Evolutionary conservation across 2,888 invertebrate genomes (phyloP).

Genomic region (Drosophila neonasuta): DNA sequence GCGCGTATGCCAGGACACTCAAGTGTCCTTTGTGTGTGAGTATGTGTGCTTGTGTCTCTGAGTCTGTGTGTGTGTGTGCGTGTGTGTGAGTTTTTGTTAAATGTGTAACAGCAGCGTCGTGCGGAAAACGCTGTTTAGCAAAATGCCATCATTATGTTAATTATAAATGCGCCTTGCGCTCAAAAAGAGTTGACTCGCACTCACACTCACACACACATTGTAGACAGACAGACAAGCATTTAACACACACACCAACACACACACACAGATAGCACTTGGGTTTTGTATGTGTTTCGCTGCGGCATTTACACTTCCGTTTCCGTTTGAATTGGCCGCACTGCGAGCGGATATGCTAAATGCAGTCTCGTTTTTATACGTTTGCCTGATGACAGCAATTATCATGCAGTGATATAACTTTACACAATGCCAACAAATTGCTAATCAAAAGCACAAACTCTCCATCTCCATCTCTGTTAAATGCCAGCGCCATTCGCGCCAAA

Average conservation of each 20-base stretch:
- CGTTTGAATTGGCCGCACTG: constrained; percentile 52
- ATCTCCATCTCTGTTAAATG: constrained; percentile 14
- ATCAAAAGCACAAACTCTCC: constrained; percentile 54
- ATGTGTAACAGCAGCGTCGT: constrained; percentile 50
- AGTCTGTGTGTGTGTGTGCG: not conserved
- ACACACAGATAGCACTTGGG: not conserved
- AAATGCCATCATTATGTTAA: constrained; percentile 78
- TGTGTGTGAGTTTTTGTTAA: constrained; percentile 63
- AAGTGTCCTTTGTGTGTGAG: constrained; percentile 52
- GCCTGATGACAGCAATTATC: constrained; percentile 75
- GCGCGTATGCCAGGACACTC: constrained; percentile 64
- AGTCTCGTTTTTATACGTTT: constrained; percentile 68
- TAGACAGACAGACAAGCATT: constrained; percentile 52
- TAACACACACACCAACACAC: constrained; percentile 37
- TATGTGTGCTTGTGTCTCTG: not conserved
- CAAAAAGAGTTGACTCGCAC: constrained; percentile 44
- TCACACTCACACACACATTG: constrained; percentile 18
- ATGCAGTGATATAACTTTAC: constrained; percentile 66
- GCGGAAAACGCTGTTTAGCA: constrained; percentile 79
- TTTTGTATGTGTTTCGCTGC: constrained; percentile 43
- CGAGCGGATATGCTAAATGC: constrained; percentile 71
- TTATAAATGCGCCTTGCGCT: constrained; percentile 71
- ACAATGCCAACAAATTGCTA: constrained; percentile 59
- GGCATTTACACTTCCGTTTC: constrained; percentile 77
- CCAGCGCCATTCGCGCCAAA: constrained; percentile 41